Base-by-base conservation (phyloP, 2,797 vertebrate genomes). In the Spinibarbus caldwelli region DNA sequence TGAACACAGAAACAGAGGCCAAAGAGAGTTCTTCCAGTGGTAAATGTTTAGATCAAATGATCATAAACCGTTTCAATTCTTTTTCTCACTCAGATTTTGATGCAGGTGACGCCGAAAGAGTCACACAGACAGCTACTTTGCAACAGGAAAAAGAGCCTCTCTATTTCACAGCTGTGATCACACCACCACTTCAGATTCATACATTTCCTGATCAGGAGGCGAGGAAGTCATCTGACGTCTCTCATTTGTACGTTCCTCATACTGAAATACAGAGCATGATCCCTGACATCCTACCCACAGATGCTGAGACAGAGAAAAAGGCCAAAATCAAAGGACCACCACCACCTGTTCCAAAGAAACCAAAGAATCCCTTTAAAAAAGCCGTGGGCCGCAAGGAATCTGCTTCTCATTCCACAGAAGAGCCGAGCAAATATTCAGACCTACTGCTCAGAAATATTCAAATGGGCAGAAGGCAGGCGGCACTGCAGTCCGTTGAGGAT, bases 341-440 rank as follows among this genome's bases (percentile, higher is more conserved):
- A 11, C 95, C 95, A 4, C 95, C 95, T 38, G 94, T 96, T 29
- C 91, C 94, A 12, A 96, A 95, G 85, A 96, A 96, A 85, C 95
- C 95, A 8, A 94, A 93, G 84, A 95, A 95, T 71, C 93, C 94
- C 2, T 93, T 95, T 15, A 88, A 92, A 84, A 95, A 93, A 86
- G 90, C 92, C 0, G 91, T 91, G 90, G 91, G 91, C 7, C 87
- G 86, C 19, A 93, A 94, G 31, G 77, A 93, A 68, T 47, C 82
- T 76, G 83, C 68, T 70, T 52, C 62, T 68, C 90, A 86, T 88
- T 92, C 91, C 4, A 78, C 70, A 9, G 93, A 94, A 5, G 91
- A 90, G n/a, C 90, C 93, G 79, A 92, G 89, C 83, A 86, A 90
- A 88, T 85, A 84, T 71, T 94, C 92, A 85, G 92, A 93, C 26